Conservation (phyloP, 2,113 vertebrate species). For the Ammospiza nelsoni region DNA sequence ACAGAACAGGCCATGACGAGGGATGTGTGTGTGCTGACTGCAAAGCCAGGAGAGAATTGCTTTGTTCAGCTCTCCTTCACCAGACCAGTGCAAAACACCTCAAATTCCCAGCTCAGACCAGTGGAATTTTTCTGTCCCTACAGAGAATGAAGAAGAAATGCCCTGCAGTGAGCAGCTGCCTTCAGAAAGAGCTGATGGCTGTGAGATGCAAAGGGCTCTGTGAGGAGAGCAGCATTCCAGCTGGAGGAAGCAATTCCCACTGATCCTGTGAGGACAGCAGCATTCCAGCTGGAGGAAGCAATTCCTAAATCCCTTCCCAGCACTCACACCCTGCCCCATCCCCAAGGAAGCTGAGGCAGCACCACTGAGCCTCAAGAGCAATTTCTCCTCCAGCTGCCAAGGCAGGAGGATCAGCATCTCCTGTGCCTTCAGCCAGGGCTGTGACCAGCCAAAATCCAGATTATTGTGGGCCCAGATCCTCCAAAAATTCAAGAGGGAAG, state of each 20-base stretch:
- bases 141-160: neutral
- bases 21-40: neutral
- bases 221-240: too few relatives aligned
- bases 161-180: neutral
- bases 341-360: slow-evolving; percentile 8
- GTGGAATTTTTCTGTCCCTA: neutral
- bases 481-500: neutral
- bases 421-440: neutral
- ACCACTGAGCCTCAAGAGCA: neutral
- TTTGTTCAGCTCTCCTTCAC: neutral
- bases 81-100: neutral
- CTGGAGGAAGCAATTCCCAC: too few relatives aligned
- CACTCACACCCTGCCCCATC: neutral
- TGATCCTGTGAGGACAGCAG: neutral
- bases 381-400: neutral
- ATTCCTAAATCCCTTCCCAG: neutral
- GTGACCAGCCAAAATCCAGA: neutral
- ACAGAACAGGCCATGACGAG: rapidly evolving
- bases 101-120: neutral
- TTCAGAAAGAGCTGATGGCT: neutral
- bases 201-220: neutral
- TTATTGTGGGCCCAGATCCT: neutral
- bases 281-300: neutral
- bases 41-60: neutral
- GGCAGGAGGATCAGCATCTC: neutral